Conservation (phyloP, 2,113 vertebrate species). For the Calyptomena viridis region DNA sequence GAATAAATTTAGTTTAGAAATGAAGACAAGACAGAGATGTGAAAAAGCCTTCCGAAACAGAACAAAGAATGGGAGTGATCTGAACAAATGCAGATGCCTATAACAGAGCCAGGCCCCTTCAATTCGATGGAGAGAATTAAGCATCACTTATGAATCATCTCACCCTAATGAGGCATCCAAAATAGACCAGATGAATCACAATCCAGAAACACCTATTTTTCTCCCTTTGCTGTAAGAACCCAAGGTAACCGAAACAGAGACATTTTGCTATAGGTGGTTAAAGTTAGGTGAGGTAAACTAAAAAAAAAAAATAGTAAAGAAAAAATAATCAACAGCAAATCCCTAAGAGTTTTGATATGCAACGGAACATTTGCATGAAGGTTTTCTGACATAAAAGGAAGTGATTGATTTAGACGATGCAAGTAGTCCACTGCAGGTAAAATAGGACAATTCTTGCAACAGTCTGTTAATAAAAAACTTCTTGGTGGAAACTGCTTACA, state of each 20-base stretch:
- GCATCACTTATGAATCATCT: not conserved
- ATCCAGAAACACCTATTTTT: conserved; percentile 36
- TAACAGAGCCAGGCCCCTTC: not conserved
- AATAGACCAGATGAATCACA: conserved; percentile 52
- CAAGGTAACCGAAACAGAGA: not conserved
- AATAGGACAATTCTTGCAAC: not conserved
- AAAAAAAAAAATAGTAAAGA: not conserved
- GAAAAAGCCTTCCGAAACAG: not conserved
- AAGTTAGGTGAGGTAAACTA: not conserved
- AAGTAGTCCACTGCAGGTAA: not conserved
- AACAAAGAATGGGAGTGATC: not conserved
- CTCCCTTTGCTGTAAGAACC: not conserved
- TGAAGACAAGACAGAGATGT: not conserved
- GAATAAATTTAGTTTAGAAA: conserved; percentile 4
- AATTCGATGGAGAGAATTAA: conserved; percentile 14
- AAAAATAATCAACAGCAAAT: not conserved
- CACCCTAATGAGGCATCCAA: conserved; percentile 8
- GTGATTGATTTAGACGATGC: not conserved
- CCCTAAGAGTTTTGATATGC: not conserved
- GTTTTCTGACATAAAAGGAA: not conserved
- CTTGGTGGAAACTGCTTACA: not conserved
- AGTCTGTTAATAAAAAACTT: not conserved
- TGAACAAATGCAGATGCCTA: conserved; percentile 27
- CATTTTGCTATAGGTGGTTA: not conserved
- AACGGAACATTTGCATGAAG: not conserved